phyloP scores from a whole-genome alignment of 1,140 invertebrate species.

The Rhopalosiphum maidis region DNA sequence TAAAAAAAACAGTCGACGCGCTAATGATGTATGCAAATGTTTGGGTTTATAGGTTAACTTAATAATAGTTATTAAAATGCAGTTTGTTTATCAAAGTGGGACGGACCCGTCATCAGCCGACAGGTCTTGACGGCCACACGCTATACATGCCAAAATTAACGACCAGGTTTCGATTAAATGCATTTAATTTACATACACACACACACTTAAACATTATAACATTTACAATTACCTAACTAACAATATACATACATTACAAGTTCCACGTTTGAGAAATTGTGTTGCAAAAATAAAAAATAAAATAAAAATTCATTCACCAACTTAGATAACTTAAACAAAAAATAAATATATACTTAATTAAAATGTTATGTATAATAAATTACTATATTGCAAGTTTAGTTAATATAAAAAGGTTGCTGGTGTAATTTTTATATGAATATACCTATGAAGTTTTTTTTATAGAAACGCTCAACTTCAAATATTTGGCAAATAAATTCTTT shows the following conservation, averaged over 20 bases:
- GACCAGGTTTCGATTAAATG: constrained; percentile 47
- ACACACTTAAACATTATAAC: neutral
- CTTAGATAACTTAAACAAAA: neutral
- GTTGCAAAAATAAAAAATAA: neutral
- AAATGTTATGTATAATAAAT: neutral
- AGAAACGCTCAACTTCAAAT: neutral
- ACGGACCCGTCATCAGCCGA: constrained; percentile 45
- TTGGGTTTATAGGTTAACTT: constrained; percentile 37
- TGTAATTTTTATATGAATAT: neutral
- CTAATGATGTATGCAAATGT: constrained; percentile 56
- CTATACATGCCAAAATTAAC: constrained; percentile 54
- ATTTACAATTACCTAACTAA: neutral
- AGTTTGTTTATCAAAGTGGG: constrained; percentile 50
- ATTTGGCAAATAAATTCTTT: neutral
- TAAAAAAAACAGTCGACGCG: constrained; percentile 4
- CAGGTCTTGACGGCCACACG: constrained; percentile 54
- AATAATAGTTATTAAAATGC: constrained; percentile 58
- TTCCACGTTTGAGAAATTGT: neutral
- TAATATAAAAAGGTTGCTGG: neutral
- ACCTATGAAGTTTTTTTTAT: neutral
- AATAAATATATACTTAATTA: neutral
- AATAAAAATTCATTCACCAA: neutral
- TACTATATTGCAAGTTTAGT: neutral
- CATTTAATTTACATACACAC: constrained; percentile 34
- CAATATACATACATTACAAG: neutral